Conservation (phyloP, 2,113 vertebrate species). For the Zosterops pallidus region DNA sequence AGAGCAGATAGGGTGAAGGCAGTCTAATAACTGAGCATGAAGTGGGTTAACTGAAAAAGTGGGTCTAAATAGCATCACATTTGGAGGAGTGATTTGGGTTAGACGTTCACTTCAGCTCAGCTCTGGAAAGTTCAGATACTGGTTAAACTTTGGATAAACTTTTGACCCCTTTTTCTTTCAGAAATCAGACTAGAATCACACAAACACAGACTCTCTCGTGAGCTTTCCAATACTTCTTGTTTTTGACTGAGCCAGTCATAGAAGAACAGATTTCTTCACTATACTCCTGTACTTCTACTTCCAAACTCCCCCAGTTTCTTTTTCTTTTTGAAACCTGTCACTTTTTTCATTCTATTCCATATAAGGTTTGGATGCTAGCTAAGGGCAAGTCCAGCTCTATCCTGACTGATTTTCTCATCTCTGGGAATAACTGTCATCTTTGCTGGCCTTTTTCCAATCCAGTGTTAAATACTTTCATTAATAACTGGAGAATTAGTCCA, state of each 20-base stretch:
- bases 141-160: constrained; percentile 64
- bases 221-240: constrained; percentile 33
- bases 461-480: constrained; percentile 22
- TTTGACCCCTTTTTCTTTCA: constrained; percentile 43
- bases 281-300: constrained; percentile 18
- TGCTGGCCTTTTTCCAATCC: neutral
- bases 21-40: neutral
- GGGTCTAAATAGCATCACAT: constrained; percentile 8
- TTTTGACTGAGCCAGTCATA: constrained; percentile 43
- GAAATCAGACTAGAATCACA: constrained; percentile 30
- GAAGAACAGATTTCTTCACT: constrained; percentile 33
- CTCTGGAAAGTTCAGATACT: constrained; percentile 39
- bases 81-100: constrained; percentile 45
- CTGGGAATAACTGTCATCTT: constrained; percentile 3
- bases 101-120: constrained; percentile 44
- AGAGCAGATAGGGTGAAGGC: neutral
- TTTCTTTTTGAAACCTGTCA: constrained; percentile 13
- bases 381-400: neutral
- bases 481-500: constrained; percentile 9
- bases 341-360: constrained; percentile 13
- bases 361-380: neutral
- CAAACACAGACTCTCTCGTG: constrained; percentile 47
- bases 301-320: neutral
- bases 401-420: neutral
- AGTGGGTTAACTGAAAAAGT: constrained; percentile 21